phyloP scores from a whole-genome alignment of 2,113 vertebrate species.

The Tachysurus fulvidraco region DNA sequence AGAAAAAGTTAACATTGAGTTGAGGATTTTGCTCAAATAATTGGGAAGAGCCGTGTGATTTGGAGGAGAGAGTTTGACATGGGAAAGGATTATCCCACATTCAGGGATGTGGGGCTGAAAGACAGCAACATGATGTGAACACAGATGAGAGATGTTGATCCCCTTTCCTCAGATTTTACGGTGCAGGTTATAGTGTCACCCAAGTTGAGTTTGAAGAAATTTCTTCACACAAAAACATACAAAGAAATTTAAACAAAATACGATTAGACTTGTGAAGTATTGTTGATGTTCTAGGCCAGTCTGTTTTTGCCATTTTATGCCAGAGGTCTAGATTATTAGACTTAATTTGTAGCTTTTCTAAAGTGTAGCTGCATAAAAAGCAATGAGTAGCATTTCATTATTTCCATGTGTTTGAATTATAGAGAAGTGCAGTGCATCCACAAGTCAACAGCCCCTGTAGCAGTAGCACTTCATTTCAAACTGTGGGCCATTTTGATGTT shows the following conservation, averaged over 20 bases:
- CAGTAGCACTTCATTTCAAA: not conserved
- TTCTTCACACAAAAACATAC: not conserved
- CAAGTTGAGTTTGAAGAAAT: not conserved
- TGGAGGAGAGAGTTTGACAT: not conserved
- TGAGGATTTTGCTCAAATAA: constrained; percentile 29
- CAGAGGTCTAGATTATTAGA: not conserved
- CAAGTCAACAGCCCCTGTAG: not conserved
- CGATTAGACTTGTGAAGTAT: not conserved
- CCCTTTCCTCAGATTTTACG: not conserved
- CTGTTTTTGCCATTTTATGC: not conserved
- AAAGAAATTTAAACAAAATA: not conserved
- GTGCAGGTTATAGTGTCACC: not conserved
- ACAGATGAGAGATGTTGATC: not conserved
- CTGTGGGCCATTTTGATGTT: not conserved
- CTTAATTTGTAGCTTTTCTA: too few relatives aligned
- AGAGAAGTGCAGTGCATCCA: not conserved
- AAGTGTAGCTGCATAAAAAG: not conserved
- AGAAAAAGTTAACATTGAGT: constrained; percentile 20
- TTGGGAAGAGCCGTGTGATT: constrained; percentile 16
- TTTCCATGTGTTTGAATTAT: not conserved
- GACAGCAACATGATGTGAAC: not conserved
- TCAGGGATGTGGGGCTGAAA: constrained; percentile 7
- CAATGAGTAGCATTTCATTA: not conserved
- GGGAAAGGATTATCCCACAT: constrained; percentile 8
- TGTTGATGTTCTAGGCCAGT: not conserved